phyloP scores from a whole-genome alignment of 1,140 invertebrate genomes.

The Zaprionus nigranus region DNA sequence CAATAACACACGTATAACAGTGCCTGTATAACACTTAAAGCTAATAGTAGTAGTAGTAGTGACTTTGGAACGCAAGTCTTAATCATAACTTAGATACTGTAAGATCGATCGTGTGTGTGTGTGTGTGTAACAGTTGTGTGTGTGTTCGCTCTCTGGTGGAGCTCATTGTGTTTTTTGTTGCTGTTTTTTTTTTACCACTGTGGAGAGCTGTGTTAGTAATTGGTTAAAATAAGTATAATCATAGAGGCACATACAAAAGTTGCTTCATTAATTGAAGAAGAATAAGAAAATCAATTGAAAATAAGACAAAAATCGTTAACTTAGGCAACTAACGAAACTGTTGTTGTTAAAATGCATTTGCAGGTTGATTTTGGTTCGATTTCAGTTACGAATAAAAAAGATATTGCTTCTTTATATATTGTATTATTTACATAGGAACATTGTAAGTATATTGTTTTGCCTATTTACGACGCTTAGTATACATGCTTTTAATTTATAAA shows the following conservation, averaged over 20 bases:
- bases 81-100: conserved; percentile 43
- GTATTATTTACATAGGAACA: conserved; percentile 64
- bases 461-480: conserved; percentile 57
- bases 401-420: conserved; percentile 30
- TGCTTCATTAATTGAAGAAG: conserved; percentile 37
- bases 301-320: conserved; percentile 37
- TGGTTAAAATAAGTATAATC: conserved; percentile 60
- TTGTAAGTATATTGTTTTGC: conserved; percentile 36
- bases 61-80: conserved; percentile 42
- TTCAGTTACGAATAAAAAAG: conserved; percentile 39
- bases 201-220: conserved; percentile 68
- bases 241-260: conserved; percentile 54
- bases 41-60: conserved; percentile 8
- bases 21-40: conserved; percentile 42
- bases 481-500: conserved; percentile 63
- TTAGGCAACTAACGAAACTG: conserved; percentile 52
- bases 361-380: neutral
- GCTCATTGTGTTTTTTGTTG: conserved; percentile 18
- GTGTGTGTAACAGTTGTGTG: conserved; percentile 56
- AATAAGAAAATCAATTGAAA: conserved; percentile 39
- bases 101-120: conserved; percentile 38
- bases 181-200: conserved; percentile 19
- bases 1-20: conserved; percentile 14
- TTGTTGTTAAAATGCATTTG: conserved; percentile 52
- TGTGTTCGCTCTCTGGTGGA: conserved; percentile 11